Conservation (phyloP, 2,113 vertebrate genomes). For the Panthera leo region DNA sequence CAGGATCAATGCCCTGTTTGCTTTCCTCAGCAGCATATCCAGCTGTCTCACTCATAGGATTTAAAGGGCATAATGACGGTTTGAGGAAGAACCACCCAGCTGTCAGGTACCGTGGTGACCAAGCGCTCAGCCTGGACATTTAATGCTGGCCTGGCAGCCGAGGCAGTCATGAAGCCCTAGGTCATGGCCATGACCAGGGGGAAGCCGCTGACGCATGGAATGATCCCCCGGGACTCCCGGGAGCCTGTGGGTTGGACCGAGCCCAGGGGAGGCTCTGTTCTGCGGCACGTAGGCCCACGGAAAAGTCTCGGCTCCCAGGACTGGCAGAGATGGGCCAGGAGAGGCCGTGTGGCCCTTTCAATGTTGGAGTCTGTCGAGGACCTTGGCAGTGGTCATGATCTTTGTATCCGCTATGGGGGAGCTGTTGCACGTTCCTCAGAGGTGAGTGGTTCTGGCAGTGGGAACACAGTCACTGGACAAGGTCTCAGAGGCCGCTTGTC, state of each 20-base stretch:
- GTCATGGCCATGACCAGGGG: background rate
- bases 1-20: background rate
- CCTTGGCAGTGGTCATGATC: background rate
- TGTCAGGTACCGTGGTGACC: background rate
- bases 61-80: background rate
- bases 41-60: background rate
- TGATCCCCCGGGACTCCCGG: background rate
- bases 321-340: background rate
- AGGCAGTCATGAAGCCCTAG: background rate
- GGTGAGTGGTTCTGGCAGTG: background rate
- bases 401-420: background rate
- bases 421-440: background rate
- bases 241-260: background rate
- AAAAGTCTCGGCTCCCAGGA: background rate
- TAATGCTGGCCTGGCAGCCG: background rate
- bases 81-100: background rate
- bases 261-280: background rate
- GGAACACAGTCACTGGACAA: background rate
- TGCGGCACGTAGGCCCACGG: rapidly evolving
- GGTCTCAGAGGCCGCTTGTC: background rate
- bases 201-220: background rate
- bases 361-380: background rate
- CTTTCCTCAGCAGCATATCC: background rate
- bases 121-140: background rate
- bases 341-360: no score